These are phyloP conservation scores for Bellardia bayeri DNA, from an alignment of 2,888 invertebrate genomes.

Conservation along the genomic window DNA sequence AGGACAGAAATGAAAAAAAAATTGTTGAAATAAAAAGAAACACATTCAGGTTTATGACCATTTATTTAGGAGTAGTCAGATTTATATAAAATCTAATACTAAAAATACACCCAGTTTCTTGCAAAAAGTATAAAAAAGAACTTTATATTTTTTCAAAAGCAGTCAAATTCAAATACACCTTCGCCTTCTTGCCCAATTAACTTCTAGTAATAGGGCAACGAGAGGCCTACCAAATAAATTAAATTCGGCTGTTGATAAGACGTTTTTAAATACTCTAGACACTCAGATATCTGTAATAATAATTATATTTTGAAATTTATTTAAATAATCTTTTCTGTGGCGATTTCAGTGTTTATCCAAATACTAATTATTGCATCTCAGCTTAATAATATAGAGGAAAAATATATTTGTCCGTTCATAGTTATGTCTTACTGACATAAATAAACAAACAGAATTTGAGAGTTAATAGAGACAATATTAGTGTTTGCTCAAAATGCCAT, in stretches of 20 bases:
- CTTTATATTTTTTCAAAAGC: not conserved
- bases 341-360: too few relatives aligned
- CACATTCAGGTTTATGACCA: slow-evolving; percentile 36
- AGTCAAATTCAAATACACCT: not conserved
- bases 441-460: too few relatives aligned
- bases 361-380: too few relatives aligned
- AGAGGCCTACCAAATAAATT: not conserved
- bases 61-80: slow-evolving; percentile 28
- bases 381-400: too few relatives aligned
- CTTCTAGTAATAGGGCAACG: not conserved
- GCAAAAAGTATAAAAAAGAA: not conserved
- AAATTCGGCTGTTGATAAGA: not conserved
- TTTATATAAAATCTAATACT: slow-evolving; percentile 22
- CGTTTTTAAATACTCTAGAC: too few relatives aligned
- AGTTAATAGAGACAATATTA: too few relatives aligned
- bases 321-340: too few relatives aligned
- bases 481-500: too few relatives aligned
- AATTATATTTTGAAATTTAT: too few relatives aligned
- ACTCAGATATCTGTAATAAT: too few relatives aligned
- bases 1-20: not conserved
- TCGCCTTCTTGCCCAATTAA: not conserved
- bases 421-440: too few relatives aligned
- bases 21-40: slow-evolving; percentile 12
- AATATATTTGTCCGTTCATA: too few relatives aligned
- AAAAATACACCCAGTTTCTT: slow-evolving; percentile 16